Base-by-base conservation (phyloP, 2,113 vertebrate genomes). In the Mugil cephalus region DNA sequence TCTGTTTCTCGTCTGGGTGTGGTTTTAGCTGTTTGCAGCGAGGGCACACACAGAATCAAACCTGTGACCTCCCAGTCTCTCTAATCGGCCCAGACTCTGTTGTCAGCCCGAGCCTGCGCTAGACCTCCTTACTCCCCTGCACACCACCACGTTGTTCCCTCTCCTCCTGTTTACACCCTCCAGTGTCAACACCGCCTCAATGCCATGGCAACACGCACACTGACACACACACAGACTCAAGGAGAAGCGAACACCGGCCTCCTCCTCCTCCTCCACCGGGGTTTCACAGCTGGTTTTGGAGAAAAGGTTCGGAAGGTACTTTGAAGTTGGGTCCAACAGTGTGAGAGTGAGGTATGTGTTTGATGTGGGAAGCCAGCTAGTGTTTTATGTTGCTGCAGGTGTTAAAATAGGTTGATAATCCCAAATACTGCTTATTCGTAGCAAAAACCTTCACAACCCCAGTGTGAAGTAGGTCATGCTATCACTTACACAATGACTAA, bases 91-190 rank as follows among this genome's bases (percentile, higher is more conserved):
- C 8, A 62, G 50, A 73, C 69, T 51, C 17, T 71, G 30, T 47
- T 52, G 36, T 71, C 56, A 52, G 55, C 61, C 67, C 62, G 72
- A 45, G 9, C 60, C 12, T 56, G 39, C 61, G 69, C 72, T 69
- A 61, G 77, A 64, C 68, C 74, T 51, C 63, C 53, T 48, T 43
- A 10, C 36, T 75, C 48, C 42, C 67, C 59, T 53, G 45, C 72
- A 67, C 63, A 58, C 35, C 67, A 10, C 62, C 39, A 59, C 72
- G 83, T 83, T 75, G 63, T 63, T 79, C 56, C 73, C 42, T 56
- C 80, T 62, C 38, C 63, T 75, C 68, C 54, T 90, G 79, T 90
- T 88, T 90, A 88, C 77, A 69, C 74, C 86, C 80, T 81, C 38
- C 77, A 78, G 74, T 79, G 77, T 92, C 87, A 92, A 90, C 87